phyloP scores from a whole-genome alignment of 2,797 vertebrate species.

The Phrynocephalus guinanensis region DNA sequence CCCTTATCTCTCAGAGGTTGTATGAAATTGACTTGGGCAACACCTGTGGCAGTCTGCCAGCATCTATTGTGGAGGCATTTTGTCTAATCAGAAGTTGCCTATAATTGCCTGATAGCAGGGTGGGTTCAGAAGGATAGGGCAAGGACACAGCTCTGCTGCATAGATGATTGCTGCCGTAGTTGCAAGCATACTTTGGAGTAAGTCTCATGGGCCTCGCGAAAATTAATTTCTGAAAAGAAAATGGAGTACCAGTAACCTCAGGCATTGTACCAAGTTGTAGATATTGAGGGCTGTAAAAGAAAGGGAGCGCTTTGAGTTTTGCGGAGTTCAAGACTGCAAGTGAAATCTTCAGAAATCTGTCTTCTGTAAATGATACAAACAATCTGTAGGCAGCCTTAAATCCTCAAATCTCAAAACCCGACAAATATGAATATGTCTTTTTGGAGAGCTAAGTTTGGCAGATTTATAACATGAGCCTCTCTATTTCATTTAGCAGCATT shows the following conservation, averaged over 20 bases:
- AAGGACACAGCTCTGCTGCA: not conserved
- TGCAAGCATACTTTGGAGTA: not conserved
- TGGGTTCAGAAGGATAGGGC: conserved; percentile 6
- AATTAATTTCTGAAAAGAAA: not conserved
- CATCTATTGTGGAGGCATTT: not conserved
- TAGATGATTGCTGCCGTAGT: not conserved
- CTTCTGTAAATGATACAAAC: not conserved
- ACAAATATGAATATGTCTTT: not conserved
- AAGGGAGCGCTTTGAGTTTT: too few species aligned
- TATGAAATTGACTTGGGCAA: not conserved
- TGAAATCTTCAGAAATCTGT: not conserved
- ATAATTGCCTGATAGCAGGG: not conserved
- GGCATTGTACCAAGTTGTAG: too few species aligned
- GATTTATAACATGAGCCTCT: not conserved
- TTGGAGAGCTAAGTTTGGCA: not conserved
- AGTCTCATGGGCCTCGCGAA: not conserved
- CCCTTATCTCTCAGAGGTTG: not conserved
- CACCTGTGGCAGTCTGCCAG: not conserved
- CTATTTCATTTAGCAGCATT: not conserved
- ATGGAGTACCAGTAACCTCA: too few species aligned
- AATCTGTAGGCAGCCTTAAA: not conserved
- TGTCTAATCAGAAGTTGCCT: not conserved
- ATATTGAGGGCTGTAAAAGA: too few species aligned
- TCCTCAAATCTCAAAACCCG: not conserved
- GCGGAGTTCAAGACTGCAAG: not conserved